Conservation (phyloP, 1,140 invertebrate species). For the Maconellicoccus hirsutus region DNA sequence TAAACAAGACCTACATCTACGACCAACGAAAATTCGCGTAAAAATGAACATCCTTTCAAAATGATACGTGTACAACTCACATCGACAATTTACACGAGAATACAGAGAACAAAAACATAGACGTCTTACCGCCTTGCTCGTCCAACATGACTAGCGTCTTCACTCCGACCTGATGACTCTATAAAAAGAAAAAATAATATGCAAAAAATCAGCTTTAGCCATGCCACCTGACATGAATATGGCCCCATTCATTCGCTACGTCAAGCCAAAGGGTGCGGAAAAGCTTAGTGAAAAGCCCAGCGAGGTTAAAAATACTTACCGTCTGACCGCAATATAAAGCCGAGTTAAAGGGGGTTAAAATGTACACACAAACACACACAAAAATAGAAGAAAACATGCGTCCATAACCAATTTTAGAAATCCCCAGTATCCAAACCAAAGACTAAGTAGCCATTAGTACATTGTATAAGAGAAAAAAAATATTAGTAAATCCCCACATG, state of each 20-base stretch:
- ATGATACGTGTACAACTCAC: no score
- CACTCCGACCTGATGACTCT: conserved; percentile 88
- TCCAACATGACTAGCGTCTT: conserved; percentile 88
- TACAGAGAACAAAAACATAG: conserved; percentile 1
- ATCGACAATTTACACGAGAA: no score
- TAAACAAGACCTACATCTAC: no score
- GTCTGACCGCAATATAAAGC: not conserved
- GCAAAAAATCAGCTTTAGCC: conserved; percentile 19
- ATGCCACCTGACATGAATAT: conserved; percentile 19
- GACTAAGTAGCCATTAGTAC: not conserved
- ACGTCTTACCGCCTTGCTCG: conserved; percentile 85
- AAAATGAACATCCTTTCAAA: no score
- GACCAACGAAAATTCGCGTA: no score
- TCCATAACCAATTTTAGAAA: not conserved
- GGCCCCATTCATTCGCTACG: not conserved
- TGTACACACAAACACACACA: not conserved
- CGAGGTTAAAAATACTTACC: not conserved
- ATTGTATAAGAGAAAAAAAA: not conserved
- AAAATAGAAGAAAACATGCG: not conserved
- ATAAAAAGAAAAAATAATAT: conserved; percentile 42
- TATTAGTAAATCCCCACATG: conserved; percentile 13
- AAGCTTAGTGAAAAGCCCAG: not conserved
- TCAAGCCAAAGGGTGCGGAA: not conserved
- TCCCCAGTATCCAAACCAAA: not conserved
- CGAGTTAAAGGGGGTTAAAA: not conserved